A percentile compares a stretch with the other conserved stretches of the same genome.
These are phyloP conservation scores for Stictocephala bisonia DNA, from an alignment of 2,888 invertebrate species.

Conservation along the genomic window DNA sequence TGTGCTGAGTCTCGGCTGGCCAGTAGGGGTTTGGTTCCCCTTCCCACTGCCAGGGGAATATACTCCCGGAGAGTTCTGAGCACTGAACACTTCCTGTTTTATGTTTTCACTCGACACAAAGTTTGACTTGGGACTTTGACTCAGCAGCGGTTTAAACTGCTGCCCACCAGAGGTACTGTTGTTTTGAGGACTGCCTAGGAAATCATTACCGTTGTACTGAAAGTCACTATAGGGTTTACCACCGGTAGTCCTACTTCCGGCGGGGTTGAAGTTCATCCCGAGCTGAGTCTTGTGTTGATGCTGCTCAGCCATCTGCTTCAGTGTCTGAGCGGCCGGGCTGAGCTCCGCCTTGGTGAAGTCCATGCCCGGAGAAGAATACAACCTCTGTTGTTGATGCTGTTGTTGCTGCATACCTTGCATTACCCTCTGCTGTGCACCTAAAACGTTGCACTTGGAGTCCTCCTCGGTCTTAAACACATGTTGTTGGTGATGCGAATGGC, in stretches of 20 bases:
- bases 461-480: slow-evolving; percentile 47
- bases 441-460: slow-evolving; percentile 62
- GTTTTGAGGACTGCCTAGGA: slow-evolving; percentile 66
- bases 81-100: slow-evolving; percentile 59
- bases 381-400: slow-evolving; percentile 57
- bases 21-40: slow-evolving; percentile 61
- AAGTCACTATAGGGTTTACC: slow-evolving; percentile 44
- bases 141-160: slow-evolving; percentile 35
- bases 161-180: slow-evolving; percentile 41
- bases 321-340: slow-evolving; percentile 93
- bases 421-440: slow-evolving; percentile 61
- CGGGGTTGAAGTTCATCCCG: slow-evolving; percentile 69
- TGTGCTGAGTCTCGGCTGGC: slow-evolving; percentile 63
- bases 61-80: slow-evolving; percentile 60
- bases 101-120: slow-evolving; percentile 60
- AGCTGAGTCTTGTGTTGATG: slow-evolving; percentile 87
- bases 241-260: slow-evolving; percentile 56
- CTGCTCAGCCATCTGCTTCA: slow-evolving; percentile 97
- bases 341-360: slow-evolving; percentile 71
- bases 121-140: slow-evolving; percentile 36
- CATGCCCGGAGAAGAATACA: slow-evolving; percentile 38
- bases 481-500: slow-evolving; percentile 22
- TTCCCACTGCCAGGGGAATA: slow-evolving; percentile 58
- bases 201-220: slow-evolving; percentile 49
- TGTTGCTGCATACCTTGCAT: slow-evolving; percentile 50